Evolutionary conservation across 1,140 invertebrate genomes (phyloP).

Genomic region (Procambarus virginalis): DNA sequence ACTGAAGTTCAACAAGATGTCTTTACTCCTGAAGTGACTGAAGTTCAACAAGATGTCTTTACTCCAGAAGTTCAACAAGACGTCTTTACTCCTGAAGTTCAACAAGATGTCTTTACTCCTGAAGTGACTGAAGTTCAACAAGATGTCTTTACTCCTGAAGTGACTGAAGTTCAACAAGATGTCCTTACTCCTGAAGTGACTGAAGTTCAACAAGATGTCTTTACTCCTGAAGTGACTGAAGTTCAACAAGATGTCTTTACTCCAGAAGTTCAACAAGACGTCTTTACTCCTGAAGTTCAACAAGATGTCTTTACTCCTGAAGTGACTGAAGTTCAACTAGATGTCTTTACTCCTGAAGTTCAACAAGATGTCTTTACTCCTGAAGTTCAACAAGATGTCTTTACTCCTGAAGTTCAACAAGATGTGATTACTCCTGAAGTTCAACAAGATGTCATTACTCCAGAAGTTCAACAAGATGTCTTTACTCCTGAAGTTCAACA

Average conservation of each 20-base stretch:
- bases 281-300: background rate
- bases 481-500: background rate
- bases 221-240: background rate
- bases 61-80: background rate
- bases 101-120: background rate
- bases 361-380: too few species aligned
- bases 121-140: background rate
- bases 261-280: background rate
- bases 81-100: background rate
- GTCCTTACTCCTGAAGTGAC: too few species aligned
- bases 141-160: too few species aligned
- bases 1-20: background rate
- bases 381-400: too few species aligned
- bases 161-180: background rate
- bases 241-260: background rate
- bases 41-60: too few species aligned
- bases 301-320: background rate
- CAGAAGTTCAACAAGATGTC: background rate
- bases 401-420: background rate
- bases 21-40: background rate
- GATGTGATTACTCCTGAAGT: too few species aligned
- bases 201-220: background rate
- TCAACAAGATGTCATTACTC: background rate
- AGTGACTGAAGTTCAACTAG: background rate
- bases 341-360: too few species aligned